Evolutionary conservation across 2,888 invertebrate genomes (phyloP).

Genomic region (Tanypteryx hageni): DNA sequence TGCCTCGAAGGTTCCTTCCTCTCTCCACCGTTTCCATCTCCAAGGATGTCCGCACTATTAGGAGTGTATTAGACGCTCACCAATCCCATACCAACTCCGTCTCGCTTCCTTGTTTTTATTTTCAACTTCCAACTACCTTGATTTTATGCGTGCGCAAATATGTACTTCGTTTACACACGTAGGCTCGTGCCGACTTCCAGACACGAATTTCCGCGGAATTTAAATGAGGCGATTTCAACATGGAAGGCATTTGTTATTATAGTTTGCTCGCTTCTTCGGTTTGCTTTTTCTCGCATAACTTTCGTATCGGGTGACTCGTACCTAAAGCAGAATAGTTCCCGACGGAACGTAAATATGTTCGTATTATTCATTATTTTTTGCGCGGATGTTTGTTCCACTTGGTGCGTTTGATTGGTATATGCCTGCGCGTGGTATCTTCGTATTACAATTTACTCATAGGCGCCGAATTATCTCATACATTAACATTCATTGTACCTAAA

Average conservation of each 20-base stretch:
- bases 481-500: neutral
- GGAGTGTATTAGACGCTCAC: neutral
- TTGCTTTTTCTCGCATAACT: neutral
- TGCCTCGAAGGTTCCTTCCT: no score
- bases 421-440: neutral
- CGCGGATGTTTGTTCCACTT: no score
- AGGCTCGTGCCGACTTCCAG: neutral
- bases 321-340: no score
- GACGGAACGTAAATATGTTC: no score
- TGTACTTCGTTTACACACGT: neutral
- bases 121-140: neutral
- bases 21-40: neutral
- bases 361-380: no score
- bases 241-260: neutral
- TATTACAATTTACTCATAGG: neutral
- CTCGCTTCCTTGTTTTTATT: neutral
- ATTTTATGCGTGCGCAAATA: neutral
- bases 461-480: neutral
- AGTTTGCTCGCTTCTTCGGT: neutral
- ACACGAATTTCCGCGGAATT: constrained; percentile 1
- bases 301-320: neutral
- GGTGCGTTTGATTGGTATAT: neutral
- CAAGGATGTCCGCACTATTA: neutral
- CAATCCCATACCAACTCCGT: neutral
- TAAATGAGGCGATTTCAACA: constrained; percentile 6